These are phyloP conservation scores for Tillus elongatus DNA, from an alignment of 2,888 invertebrate genomes.

Conservation along the genomic window DNA sequence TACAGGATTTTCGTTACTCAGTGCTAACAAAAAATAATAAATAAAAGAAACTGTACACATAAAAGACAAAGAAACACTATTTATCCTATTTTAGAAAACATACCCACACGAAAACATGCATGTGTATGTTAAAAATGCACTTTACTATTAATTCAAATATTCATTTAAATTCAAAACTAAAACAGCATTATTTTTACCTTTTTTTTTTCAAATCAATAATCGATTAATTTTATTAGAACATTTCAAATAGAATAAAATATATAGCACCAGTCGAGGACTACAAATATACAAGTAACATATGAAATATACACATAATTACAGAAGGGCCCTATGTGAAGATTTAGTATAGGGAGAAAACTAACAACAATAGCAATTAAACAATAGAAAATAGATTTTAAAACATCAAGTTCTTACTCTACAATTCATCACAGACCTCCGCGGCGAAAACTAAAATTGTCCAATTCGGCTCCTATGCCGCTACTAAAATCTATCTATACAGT, in stretches of 20 bases:
- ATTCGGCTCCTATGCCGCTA: conserved; percentile 26
- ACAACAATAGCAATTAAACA: conserved; percentile 31
- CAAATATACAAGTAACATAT: conserved; percentile 34
- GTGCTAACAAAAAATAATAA: conserved; percentile 32
- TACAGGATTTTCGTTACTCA: conserved; percentile 34
- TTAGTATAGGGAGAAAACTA: conserved; percentile 23
- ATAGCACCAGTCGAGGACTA: conserved; percentile 44
- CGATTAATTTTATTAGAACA: too few relatives aligned
- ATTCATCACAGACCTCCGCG: conserved; percentile 37
- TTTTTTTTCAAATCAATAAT: too few relatives aligned
- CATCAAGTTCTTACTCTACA: conserved; percentile 24
- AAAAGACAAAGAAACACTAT: too few relatives aligned
- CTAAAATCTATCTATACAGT: too few relatives aligned
- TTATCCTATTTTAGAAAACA: too few relatives aligned
- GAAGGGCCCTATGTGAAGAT: too few relatives aligned
- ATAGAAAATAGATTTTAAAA: background rate
- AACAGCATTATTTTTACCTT: too few relatives aligned
- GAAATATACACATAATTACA: conserved; percentile 32
- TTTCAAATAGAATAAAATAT: conserved; percentile 37
- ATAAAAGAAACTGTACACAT: conserved; percentile 36
- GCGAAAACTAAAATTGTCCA: conserved; percentile 26
- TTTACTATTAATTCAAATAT: too few relatives aligned
- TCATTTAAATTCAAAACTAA: too few relatives aligned
- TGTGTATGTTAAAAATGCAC: too few relatives aligned
- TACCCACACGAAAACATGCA: too few relatives aligned